Conservation (phyloP, 2,888 invertebrate genomes). For the Amblyjoppa fuscipennis region DNA sequence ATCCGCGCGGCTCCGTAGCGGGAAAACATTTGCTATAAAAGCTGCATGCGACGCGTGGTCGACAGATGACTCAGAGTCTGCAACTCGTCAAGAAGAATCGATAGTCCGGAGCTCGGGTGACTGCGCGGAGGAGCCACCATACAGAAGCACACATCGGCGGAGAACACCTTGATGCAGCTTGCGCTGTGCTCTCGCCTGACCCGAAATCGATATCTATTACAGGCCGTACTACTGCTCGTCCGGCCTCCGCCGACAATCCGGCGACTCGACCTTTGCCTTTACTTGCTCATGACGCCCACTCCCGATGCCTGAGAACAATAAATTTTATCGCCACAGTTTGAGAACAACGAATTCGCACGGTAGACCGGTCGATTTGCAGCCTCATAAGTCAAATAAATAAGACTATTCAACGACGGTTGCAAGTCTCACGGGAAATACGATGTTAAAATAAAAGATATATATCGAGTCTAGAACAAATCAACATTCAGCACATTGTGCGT, state of each 20-base stretch:
- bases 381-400: no score
- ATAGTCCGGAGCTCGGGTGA: slow-evolving; percentile 51
- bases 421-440: no score
- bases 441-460: no score
- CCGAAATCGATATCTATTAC: slow-evolving; percentile 67
- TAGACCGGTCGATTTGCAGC: background rate
- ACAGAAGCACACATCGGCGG: background rate
- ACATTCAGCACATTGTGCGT: no score
- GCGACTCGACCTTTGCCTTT: slow-evolving; percentile 70
- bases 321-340: slow-evolving; percentile 49
- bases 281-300: slow-evolving; percentile 21
- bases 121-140: slow-evolving; percentile 44
- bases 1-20: background rate
- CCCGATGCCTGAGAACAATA: slow-evolving; percentile 34
- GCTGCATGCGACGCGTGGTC: slow-evolving; percentile 31
- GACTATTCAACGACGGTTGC: no score
- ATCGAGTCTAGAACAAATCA: no score
- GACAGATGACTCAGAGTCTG: slow-evolving; percentile 58
- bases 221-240: slow-evolving; percentile 25
- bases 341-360: slow-evolving; percentile 24
- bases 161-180: slow-evolving; percentile 34
- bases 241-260: slow-evolving; percentile 55
- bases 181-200: slow-evolving; percentile 63
- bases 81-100: slow-evolving; percentile 51
- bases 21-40: slow-evolving; percentile 23